A percentile compares a stretch with the other conserved stretches of the same genome.
phyloP scores from a whole-genome alignment of 2,888 invertebrate genomes.

The Cheilosia scutellata region DNA sequence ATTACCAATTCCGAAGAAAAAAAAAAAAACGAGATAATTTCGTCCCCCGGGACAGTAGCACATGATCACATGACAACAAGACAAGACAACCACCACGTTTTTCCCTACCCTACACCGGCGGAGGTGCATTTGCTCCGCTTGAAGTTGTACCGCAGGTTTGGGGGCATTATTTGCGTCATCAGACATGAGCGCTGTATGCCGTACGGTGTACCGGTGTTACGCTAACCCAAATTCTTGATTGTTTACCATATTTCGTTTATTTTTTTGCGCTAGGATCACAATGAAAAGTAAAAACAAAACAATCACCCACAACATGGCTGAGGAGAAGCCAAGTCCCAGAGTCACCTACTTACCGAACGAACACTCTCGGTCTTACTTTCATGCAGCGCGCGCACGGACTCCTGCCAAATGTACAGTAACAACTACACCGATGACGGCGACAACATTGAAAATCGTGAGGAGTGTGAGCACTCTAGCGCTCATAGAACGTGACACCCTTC shows the following conservation, averaged over 20 bases:
- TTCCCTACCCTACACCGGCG: constrained; percentile 13
- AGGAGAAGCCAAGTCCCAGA: neutral
- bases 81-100: constrained; percentile 63
- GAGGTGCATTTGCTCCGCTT: neutral
- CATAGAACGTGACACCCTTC: constrained; percentile 74
- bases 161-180: constrained; percentile 72
- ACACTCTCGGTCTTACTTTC: constrained; percentile 63
- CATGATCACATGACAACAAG: constrained; percentile 73
- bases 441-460: constrained; percentile 70
- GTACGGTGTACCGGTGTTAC: constrained; percentile 62
- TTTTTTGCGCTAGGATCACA: constrained; percentile 44
- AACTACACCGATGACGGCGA: constrained; percentile 31
- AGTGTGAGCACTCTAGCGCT: constrained; percentile 64
- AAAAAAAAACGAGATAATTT: constrained; percentile 67
- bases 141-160: constrained; percentile 38
- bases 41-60: constrained; percentile 74
- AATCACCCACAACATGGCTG: constrained; percentile 51
- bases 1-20: constrained; percentile 45
- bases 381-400: constrained; percentile 46
- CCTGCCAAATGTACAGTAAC: constrained; percentile 38
- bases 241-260: constrained; percentile 40
- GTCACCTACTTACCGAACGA: constrained; percentile 44
- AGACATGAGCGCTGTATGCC: constrained; percentile 39
- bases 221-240: constrained; percentile 67
- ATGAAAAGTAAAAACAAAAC: constrained; percentile 68